phyloP scores from a whole-genome alignment of 2,888 invertebrate genomes.

The Drosophila nigricruria region DNA sequence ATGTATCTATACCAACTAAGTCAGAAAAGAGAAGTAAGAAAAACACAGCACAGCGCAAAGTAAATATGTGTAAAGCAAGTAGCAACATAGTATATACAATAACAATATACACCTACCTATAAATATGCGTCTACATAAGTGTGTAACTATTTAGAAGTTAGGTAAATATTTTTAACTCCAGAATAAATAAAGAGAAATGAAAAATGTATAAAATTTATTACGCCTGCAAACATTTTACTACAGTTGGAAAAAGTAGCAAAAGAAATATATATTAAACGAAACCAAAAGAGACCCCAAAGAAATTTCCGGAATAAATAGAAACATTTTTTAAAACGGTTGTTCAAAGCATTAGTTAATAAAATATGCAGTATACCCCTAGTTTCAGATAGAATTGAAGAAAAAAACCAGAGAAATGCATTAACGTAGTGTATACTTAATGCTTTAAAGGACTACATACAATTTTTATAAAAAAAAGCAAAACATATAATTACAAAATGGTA shows the following conservation, averaged over 20 bases:
- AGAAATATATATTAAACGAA: constrained; percentile 21
- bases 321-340: constrained; percentile 68
- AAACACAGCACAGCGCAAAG: constrained; percentile 62
- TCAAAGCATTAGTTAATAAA: constrained; percentile 51
- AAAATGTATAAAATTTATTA: constrained; percentile 33
- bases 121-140: constrained; percentile 56
- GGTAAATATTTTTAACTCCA: constrained; percentile 63
- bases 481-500: constrained; percentile 54
- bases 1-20: constrained; percentile 48
- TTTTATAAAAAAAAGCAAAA: constrained; percentile 50
- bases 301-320: constrained; percentile 42
- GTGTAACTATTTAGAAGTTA: constrained; percentile 58
- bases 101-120: constrained; percentile 39
- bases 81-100: constrained; percentile 52
- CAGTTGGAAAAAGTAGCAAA: constrained; percentile 57
- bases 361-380: constrained; percentile 49
- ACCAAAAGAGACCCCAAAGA: constrained; percentile 20
- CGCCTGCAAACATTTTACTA: constrained; percentile 75
- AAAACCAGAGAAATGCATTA: constrained; percentile 36
- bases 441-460: constrained; percentile 51
- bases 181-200: constrained; percentile 18
- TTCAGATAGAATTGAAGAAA: constrained; percentile 41
- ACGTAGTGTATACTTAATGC: constrained; percentile 47
- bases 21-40: constrained; percentile 9
- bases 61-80: constrained; percentile 77